Evolutionary conservation across 1,140 invertebrate species (phyloP).

Genomic region (Formica selysi): DNA sequence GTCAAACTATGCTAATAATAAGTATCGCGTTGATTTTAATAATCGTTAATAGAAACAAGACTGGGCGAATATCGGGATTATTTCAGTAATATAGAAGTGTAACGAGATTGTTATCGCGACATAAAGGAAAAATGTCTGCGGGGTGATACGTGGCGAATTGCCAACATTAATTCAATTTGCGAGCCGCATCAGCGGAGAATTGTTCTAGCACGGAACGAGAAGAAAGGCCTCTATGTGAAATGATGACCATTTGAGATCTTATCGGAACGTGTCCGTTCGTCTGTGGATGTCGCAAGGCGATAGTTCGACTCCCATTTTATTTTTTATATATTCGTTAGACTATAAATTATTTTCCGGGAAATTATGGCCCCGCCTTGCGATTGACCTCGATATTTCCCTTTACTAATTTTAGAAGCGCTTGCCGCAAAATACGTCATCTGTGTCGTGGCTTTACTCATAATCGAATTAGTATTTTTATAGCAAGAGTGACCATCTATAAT

Average conservation of each 20-base stretch:
- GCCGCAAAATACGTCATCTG: constrained; percentile 44
- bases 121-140: constrained; percentile 19
- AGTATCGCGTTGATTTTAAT: constrained; percentile 7
- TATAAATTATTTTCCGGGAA: constrained; percentile 40
- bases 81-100: constrained; percentile 22
- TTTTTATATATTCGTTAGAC: constrained; percentile 29
- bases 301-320: constrained; percentile 16
- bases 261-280: constrained; percentile 35
- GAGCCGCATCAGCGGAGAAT: constrained; percentile 26
- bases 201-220: background rate
- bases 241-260: constrained; percentile 42
- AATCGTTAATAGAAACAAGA: constrained; percentile 8
- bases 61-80: background rate
- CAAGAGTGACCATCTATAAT: background rate
- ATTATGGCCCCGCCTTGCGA: constrained; percentile 25
- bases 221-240: constrained; percentile 35
- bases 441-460: constrained; percentile 29
- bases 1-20: constrained; percentile 21
- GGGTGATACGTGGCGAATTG: constrained; percentile 32
- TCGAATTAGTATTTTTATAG: constrained; percentile 14
- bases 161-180: constrained; percentile 53
- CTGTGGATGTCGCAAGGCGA: background rate
- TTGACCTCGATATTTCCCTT: constrained; percentile 20
- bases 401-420: constrained; percentile 24
- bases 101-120: constrained; percentile 19